Evolutionary conservation across 2,888 invertebrate genomes (phyloP), one percentile per base, ranked within the genome.

Genomic region (Eudasyphora cyanicolor): DNA sequence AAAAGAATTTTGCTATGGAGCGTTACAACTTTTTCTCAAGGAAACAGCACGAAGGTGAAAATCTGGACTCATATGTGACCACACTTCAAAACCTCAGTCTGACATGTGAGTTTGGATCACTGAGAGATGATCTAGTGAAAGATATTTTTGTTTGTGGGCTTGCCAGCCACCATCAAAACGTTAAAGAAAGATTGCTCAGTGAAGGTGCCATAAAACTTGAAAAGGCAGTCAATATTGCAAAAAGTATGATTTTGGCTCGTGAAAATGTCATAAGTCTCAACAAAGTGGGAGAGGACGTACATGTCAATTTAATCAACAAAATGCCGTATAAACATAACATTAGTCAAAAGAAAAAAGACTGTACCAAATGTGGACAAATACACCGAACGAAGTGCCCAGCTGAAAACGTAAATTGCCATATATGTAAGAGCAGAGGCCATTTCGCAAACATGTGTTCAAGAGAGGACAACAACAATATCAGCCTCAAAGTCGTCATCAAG

Each of bases 121-220:
- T 86, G 1, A 71, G 86, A 7, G 82, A 85, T 49, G 79, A 83
- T 1, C 14, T 86, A 6, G 83, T 84, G 12, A 62, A 81, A n/a
- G 84, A 85, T 45, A 85, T 85, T 27, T 86, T 86, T 60, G 69
- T 83, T 10, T 84, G 86, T 57, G 86, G 86, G 1, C 62, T 76
- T 3, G 12, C 64, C 10, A 14, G 1, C 8, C 12, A 38, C 12
- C 10, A 64, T 38, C 29, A 7, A 19, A 64, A 64, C 12, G 27
- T 64, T 5, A 64, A 64, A 35, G 64, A 64, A 64, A 14, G 64
- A 14, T 64, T 64, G 64, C 14, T 64, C 1, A 64, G n/a, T n/a
- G n/a, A n/a, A n/a, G n/a, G n/a, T n/a, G n/a, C n/a, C n/a, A n/a
- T n/a, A n/a, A n/a, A n/a, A n/a, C 49, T 75, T 27, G 62, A 62